Percentiles rank a stretch among this genome's conserved stretches.
These are phyloP conservation scores for Bombus waltoni DNA, from an alignment of 1,140 invertebrate genomes.

Conservation along the genomic window DNA sequence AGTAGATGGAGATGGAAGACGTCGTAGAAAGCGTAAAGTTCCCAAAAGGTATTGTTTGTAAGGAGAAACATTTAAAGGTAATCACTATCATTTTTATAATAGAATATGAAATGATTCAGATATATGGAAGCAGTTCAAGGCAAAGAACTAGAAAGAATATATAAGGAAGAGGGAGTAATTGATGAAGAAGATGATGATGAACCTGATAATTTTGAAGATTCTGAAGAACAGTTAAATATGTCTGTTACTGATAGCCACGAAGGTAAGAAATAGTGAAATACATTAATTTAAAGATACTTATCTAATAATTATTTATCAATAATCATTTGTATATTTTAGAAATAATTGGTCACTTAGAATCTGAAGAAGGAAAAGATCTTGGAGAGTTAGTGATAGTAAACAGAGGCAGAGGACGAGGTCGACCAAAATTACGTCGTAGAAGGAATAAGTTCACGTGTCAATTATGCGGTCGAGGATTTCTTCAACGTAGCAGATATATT, in stretches of 20 bases:
- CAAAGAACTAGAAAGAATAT: constrained; percentile 88
- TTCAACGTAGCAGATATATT: constrained; percentile 82
- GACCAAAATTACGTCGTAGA: constrained; percentile 82
- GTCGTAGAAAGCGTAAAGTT: constrained; percentile 84
- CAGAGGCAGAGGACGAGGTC: constrained; percentile 83
- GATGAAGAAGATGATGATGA: constrained; percentile 84
- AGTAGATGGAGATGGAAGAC: constrained; percentile 84
- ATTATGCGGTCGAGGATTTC: constrained; percentile 83
- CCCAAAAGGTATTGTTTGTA: constrained; percentile 81
- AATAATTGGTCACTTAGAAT: constrained; percentile 87
- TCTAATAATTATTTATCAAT: background rate
- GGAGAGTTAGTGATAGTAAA: constrained; percentile 86
- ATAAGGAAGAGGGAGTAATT: constrained; percentile 88
- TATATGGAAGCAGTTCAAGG: constrained; percentile 88
- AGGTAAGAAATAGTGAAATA: constrained; percentile 60
- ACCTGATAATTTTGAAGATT: constrained; percentile 61
- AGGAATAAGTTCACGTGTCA: constrained; percentile 83
- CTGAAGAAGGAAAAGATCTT: constrained; percentile 84
- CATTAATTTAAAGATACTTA: background rate
- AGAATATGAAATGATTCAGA: constrained; percentile 72
- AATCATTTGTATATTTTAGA: constrained; percentile 72
- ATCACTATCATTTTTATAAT: constrained; percentile 29
- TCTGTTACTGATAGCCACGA: constrained; percentile 75
- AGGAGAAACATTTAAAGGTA: background rate
- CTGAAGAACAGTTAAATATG: constrained; percentile 63